A percentile compares a stretch with the other conserved stretches of the same genome.
phyloP scores from a whole-genome alignment of 2,888 invertebrate species.

The Eristalinus sepulchralis region DNA sequence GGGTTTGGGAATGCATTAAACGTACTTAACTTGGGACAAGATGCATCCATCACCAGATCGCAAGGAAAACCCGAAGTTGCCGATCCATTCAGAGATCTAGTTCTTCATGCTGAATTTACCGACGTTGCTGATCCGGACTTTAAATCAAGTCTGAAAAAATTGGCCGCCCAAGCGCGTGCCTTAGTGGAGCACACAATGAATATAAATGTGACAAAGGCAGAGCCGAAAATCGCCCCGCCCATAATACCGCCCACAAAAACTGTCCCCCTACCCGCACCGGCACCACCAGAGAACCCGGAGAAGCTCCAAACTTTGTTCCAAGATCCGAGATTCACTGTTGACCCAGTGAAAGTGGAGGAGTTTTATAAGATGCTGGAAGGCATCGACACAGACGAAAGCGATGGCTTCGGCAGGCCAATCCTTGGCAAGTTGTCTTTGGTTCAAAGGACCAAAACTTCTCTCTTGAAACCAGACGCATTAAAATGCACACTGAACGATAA shows the following conservation, averaged over 20 bases:
- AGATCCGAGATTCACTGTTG: slow-evolving; percentile 79
- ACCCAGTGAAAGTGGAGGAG: slow-evolving; percentile 79
- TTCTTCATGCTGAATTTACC: slow-evolving; percentile 82
- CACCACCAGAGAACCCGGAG: slow-evolving; percentile 50
- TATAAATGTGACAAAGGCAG: slow-evolving; percentile 68
- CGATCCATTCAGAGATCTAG: slow-evolving; percentile 86
- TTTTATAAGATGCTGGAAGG: slow-evolving; percentile 80
- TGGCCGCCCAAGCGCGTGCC: slow-evolving; percentile 85
- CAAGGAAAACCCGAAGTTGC: slow-evolving; percentile 46
- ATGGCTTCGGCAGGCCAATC: slow-evolving; percentile 82
- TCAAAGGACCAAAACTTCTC: slow-evolving; percentile 85
- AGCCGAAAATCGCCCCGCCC: slow-evolving; percentile 34
- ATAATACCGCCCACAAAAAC: neutral
- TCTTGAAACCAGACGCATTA: slow-evolving; percentile 75
- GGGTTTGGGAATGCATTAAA: slow-evolving; percentile 88
- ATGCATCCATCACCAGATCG: slow-evolving; percentile 78
- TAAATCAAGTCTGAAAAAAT: slow-evolving; percentile 82
- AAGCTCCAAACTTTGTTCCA: slow-evolving; percentile 76
- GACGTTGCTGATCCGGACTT: slow-evolving; percentile 76
- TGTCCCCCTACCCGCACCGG: slow-evolving; percentile 6
- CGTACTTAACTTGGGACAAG: slow-evolving; percentile 91
- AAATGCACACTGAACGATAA: neutral
- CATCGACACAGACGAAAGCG: slow-evolving; percentile 80
- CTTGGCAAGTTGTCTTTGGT: slow-evolving; percentile 86
- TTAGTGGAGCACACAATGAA: slow-evolving; percentile 81